These are phyloP conservation scores for Dunckerocampus dactyliophorus DNA, from an alignment of 2,113 vertebrate genomes.

Conservation along the genomic window DNA sequence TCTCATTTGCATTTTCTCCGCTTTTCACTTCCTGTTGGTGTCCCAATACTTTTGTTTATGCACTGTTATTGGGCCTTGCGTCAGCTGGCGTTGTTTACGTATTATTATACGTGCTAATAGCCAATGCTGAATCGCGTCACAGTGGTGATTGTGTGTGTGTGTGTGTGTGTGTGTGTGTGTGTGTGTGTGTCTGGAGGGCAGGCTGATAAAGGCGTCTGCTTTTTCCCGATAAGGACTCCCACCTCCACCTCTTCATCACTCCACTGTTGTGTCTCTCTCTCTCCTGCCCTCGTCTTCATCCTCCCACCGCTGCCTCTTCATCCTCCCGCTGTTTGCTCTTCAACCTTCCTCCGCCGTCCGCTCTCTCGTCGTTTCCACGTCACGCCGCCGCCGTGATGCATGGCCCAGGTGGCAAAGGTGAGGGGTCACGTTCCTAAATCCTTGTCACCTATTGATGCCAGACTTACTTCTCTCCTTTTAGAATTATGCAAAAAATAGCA, in stretches of 20 bases:
- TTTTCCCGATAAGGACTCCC: slow-evolving; percentile 69
- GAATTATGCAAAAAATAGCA: no score
- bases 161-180: slow-evolving; percentile 18
- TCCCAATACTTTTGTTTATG: background rate
- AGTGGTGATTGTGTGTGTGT: background rate
- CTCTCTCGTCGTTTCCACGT: background rate
- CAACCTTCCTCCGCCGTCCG: background rate
- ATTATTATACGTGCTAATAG: background rate
- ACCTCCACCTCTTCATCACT: slow-evolving; percentile 62
- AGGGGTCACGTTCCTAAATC: no score
- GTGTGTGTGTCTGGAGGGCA: slow-evolving; percentile 53
- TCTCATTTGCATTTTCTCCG: no score
- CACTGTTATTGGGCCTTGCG: no score
- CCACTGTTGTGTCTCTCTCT: background rate
- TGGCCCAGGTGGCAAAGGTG: no score
- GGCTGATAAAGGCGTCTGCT: slow-evolving; percentile 63
- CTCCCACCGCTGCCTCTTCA: slow-evolving; percentile 4
- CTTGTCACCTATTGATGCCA: no score
- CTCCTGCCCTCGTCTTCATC: slow-evolving; percentile 17
- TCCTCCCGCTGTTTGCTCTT: background rate
- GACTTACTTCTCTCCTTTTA: no score
- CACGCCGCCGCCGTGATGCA: background rate
- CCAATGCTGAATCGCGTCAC: slow-evolving; percentile 4
- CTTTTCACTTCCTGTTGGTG: background rate
- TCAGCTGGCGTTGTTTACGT: no score